phyloP scores from a whole-genome alignment of 2,113 vertebrate species.

The Pipra filicauda region DNA sequence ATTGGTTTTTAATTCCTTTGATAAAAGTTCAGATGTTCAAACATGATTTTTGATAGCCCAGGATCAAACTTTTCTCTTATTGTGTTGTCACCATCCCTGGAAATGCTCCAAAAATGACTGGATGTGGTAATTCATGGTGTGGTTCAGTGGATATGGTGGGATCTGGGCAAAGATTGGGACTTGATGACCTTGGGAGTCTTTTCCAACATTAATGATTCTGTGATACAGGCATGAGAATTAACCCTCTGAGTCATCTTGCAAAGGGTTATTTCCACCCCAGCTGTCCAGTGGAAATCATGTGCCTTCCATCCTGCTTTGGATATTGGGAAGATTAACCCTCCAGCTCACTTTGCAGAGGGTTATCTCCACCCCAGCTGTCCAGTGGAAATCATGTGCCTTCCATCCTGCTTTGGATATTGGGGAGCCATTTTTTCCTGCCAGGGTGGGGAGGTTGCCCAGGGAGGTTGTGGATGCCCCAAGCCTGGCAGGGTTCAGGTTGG shows the following conservation, averaged over 20 bases:
- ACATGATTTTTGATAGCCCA: background rate
- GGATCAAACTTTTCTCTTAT: background rate
- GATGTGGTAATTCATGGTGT: background rate
- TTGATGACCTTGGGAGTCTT: background rate
- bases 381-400: too few species aligned
- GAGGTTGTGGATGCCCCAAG: background rate
- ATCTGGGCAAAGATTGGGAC: background rate
- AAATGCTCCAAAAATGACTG: background rate
- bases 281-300: too few species aligned
- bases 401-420: background rate
- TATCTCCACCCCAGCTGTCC: too few species aligned
- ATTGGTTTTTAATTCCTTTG: too few species aligned
- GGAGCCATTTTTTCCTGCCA: background rate
- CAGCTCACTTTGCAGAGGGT: too few species aligned
- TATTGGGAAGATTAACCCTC: too few species aligned
- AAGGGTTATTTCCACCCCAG: too few species aligned
- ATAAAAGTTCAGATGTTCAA: background rate
- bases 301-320: background rate
- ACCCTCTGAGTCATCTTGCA: too few species aligned
- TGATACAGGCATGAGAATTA: too few species aligned
- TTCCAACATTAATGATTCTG: background rate
- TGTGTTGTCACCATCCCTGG: fast-evolving
- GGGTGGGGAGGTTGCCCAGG: background rate
- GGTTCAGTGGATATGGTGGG: background rate
- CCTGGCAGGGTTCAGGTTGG: background rate